Conservation (phyloP, 2,888 invertebrate genomes). For the Cryptus armator region DNA sequence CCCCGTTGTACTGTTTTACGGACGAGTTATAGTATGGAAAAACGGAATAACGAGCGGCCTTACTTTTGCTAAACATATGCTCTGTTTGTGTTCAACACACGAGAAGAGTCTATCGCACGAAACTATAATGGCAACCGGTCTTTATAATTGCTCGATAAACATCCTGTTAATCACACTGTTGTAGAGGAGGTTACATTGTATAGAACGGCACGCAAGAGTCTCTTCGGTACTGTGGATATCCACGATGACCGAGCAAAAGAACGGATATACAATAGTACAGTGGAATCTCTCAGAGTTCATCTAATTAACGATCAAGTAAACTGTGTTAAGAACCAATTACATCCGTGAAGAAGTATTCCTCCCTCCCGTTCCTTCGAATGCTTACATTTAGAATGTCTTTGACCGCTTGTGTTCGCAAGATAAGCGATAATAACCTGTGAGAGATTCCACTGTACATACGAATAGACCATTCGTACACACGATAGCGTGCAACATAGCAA, state of each 20-base stretch:
- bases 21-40: too few relatives aligned
- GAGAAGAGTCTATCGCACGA: conserved; percentile 64
- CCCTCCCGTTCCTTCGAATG: too few relatives aligned
- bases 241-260: conserved; percentile 33
- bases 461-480: not conserved
- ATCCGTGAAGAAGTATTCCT: too few relatives aligned
- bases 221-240: conserved; percentile 32
- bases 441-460: not conserved
- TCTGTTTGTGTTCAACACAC: not conserved
- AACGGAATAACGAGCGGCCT: too few relatives aligned
- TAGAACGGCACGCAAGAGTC: conserved; percentile 46
- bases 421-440: too few relatives aligned
- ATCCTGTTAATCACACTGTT: conserved; percentile 82
- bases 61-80: too few relatives aligned
- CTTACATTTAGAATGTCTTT: too few relatives aligned
- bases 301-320: too few relatives aligned
- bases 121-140: conserved; percentile 78
- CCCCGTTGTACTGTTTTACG: not conserved
- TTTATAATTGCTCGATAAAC: conserved; percentile 83
- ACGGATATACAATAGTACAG: not conserved
- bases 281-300: too few relatives aligned
- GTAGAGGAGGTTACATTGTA: conserved; percentile 70
- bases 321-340: too few relatives aligned
- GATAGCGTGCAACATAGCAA: conserved; percentile 11
- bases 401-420: too few relatives aligned